Conservation (phyloP, 2,113 vertebrate genomes). For the Pica pica region DNA sequence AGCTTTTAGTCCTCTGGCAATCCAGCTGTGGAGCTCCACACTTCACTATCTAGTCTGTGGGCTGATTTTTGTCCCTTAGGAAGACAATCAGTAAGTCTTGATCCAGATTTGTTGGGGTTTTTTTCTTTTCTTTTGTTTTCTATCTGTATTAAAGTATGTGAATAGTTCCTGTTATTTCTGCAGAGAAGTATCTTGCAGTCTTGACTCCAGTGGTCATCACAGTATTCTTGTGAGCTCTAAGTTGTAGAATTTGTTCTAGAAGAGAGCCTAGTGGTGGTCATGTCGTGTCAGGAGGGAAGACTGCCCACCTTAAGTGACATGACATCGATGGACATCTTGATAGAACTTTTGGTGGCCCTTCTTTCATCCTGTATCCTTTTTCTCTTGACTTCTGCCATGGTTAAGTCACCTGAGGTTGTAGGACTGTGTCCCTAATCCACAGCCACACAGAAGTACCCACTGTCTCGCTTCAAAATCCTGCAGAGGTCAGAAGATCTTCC, state of each 20-base stretch:
- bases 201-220: background rate
- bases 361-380: background rate
- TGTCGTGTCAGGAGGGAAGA: background rate
- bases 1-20: background rate
- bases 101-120: background rate
- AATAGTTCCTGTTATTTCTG: background rate
- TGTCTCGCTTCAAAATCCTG: background rate
- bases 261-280: background rate
- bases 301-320: background rate
- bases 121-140: background rate
- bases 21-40: background rate
- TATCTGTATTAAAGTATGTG: background rate
- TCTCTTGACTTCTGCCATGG: background rate
- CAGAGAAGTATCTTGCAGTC: background rate
- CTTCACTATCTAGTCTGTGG: background rate
- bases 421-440: background rate
- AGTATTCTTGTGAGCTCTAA: background rate
- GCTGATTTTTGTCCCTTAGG: background rate
- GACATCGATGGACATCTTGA: background rate
- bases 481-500: background rate
- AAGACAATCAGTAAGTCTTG: background rate
- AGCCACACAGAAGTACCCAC: background rate
- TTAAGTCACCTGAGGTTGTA: background rate
- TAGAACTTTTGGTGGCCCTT: background rate
- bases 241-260: background rate